A percentile compares a stretch with the other conserved stretches of the same genome.
Evolutionary conservation across 2,113 vertebrate species (phyloP).

Genomic region (Melanerpes formicivorus): DNA sequence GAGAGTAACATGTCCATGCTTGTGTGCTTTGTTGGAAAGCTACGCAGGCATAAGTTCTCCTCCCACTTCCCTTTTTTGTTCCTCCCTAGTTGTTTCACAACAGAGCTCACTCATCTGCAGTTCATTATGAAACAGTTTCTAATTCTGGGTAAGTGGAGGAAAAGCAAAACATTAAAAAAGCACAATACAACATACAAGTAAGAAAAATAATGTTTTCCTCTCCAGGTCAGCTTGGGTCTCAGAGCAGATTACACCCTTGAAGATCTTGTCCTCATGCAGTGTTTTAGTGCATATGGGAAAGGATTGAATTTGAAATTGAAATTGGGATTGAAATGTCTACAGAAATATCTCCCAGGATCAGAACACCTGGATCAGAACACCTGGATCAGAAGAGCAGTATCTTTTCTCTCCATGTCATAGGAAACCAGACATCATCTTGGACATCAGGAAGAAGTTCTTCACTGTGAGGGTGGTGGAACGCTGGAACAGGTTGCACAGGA

Average conservation of each 20-base stretch:
- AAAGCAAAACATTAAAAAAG: neutral
- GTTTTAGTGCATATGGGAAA: neutral
- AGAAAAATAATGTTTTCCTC: neutral
- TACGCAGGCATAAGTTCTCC: neutral
- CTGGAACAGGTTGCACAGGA: too few species aligned
- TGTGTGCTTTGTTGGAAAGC: neutral
- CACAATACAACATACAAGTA: neutral
- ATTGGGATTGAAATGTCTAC: neutral
- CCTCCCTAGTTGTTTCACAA: neutral
- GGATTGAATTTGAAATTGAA: neutral
- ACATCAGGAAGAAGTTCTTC: too few species aligned
- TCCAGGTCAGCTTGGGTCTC: neutral
- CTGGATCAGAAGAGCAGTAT: neutral
- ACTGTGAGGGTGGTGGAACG: too few species aligned
- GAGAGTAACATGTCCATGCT: neutral
- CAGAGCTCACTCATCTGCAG: neutral
- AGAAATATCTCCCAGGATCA: neutral
- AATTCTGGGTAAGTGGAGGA: neutral
- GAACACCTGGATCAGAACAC: neutral
- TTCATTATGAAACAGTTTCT: neutral
- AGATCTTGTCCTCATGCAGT: neutral
- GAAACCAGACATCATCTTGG: neutral
- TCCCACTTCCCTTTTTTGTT: neutral
- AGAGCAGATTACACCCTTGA: neutral
- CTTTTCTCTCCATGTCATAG: neutral